These are phyloP conservation scores for Scrobipalpa costella DNA, from an alignment of 2,888 invertebrate genomes.

Conservation along the genomic window DNA sequence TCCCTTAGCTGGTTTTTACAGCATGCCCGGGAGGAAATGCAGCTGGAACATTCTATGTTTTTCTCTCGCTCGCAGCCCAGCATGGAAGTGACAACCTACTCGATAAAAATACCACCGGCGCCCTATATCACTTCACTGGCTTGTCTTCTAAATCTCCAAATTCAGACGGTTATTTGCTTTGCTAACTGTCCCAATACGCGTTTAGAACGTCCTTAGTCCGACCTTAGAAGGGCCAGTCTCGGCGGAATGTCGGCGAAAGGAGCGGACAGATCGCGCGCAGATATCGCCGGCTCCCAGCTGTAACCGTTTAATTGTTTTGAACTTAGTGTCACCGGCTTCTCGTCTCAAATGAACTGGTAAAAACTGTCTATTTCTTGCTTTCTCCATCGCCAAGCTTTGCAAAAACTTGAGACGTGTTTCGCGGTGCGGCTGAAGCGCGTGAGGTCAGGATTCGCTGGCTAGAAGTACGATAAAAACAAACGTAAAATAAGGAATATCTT, in stretches of 20 bases:
- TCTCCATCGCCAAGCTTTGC: no score
- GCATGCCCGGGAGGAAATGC: no score
- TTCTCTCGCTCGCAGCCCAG: no score
- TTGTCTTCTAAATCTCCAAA: no score
- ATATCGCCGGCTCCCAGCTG: not conserved
- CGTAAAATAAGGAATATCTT: not conserved
- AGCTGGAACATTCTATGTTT: no score
- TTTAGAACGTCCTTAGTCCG: not conserved
- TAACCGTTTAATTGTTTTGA: constrained; percentile 20
- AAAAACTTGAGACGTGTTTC: not conserved
- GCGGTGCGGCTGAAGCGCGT: not conserved
- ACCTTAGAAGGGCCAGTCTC: constrained; percentile 7
- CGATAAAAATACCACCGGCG: no score
- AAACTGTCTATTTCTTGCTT: no score
- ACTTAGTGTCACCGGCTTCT: constrained; percentile 7
- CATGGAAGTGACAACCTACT: no score
- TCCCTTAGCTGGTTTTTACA: no score
- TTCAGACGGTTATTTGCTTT: no score
- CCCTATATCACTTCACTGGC: no score
- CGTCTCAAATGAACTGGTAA: not conserved
- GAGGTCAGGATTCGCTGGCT: not conserved
- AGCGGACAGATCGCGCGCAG: constrained; percentile 6
- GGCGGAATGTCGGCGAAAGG: constrained; percentile 7
- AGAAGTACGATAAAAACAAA: not conserved
- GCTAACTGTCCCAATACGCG: no score